phyloP scores from a whole-genome alignment of 1,140 invertebrate species.

The Liolophura sinensis region DNA sequence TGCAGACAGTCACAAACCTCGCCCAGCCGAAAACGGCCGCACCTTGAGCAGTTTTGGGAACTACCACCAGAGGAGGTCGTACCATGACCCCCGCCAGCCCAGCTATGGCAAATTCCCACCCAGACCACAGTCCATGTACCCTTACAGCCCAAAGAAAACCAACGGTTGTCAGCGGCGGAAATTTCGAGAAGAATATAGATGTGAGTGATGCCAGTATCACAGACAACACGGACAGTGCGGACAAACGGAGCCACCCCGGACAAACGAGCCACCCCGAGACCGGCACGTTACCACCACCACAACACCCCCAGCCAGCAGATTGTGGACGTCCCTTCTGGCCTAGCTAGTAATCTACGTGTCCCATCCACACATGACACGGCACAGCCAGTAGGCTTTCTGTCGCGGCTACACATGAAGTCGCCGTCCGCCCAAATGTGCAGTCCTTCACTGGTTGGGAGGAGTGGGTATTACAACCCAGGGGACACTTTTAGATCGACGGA shows the following conservation, averaged over 20 bases:
- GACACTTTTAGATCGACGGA: constrained; percentile 19
- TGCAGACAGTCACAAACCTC: too few species aligned
- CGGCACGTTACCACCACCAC: not conserved
- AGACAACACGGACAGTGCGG: constrained; percentile 45
- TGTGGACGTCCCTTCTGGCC: constrained; percentile 2
- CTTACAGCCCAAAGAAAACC: too few species aligned
- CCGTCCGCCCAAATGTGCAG: not conserved
- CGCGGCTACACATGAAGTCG: constrained; percentile 10
- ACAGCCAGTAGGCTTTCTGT: constrained; percentile 9
- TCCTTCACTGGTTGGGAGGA: not conserved
- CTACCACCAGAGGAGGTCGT: too few species aligned
- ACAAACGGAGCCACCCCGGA: constrained; percentile 11
- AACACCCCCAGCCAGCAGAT: constrained; percentile 9
- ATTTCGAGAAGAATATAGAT: constrained; percentile 35
- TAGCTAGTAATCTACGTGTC: constrained; percentile 14
- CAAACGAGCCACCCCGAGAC: too few species aligned
- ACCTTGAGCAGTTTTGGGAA: too few species aligned
- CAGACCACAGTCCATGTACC: too few species aligned
- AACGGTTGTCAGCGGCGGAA: too few species aligned
- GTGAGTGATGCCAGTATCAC: constrained; percentile 53
- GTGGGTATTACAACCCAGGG: constrained; percentile 1
- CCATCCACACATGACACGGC: constrained; percentile 6
- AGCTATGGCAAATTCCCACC: too few species aligned
- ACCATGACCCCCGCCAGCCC: too few species aligned
- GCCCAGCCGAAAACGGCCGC: too few species aligned